A percentile compares a stretch with the other conserved stretches of the same genome.
Evolutionary conservation across 2,888 invertebrate species (phyloP).

Genomic region (Tipula helvola): DNA sequence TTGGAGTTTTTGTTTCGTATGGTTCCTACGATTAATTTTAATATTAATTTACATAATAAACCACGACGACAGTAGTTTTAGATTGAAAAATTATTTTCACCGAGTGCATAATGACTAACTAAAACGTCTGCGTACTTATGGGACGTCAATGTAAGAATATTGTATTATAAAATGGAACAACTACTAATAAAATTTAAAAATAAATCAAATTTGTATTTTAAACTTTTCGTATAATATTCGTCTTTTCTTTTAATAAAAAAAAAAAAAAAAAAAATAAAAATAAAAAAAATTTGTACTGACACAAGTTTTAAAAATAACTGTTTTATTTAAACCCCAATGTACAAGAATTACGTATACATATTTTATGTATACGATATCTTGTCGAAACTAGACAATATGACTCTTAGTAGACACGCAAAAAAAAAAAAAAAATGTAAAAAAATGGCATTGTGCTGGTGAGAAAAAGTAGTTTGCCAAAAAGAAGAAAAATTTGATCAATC

Average conservation of each 20-base stretch:
- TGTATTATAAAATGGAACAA: background rate
- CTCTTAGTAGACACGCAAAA: background rate
- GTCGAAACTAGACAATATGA: conserved; percentile 4
- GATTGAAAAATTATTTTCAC: background rate
- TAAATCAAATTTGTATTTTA: background rate
- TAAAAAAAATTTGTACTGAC: background rate
- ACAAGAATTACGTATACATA: background rate
- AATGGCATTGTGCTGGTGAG: background rate
- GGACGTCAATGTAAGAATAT: background rate
- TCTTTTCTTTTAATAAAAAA: background rate
- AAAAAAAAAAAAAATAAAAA: background rate
- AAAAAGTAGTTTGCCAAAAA: background rate
- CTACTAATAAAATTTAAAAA: background rate
- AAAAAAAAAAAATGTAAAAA: background rate
- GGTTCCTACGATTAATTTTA: too few relatives aligned
- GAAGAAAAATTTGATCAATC: background rate
- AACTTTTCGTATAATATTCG: background rate
- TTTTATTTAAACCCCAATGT: background rate
- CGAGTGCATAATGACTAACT: background rate
- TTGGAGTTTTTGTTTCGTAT: too few relatives aligned
- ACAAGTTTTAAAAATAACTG: conserved; percentile 4
- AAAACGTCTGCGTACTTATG: background rate
- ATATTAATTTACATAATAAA: too few relatives aligned
- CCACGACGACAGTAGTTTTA: too few relatives aligned
- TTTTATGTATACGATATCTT: background rate